Base-by-base conservation (phyloP, 2,888 invertebrate genomes). In the Andrena haemorrhoa region DNA sequence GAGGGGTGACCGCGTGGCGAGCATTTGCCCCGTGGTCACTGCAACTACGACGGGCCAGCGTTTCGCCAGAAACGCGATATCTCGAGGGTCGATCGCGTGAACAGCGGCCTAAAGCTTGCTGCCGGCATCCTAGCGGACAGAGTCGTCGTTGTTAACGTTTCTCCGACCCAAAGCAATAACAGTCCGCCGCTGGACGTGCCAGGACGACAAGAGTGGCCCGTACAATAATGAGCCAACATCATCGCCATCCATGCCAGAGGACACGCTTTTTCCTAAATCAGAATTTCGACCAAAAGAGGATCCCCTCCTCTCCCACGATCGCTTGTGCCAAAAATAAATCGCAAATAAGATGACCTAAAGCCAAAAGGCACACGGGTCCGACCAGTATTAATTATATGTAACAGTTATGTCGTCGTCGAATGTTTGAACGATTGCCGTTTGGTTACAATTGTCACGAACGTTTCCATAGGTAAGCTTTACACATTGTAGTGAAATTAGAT, bases 11-110 rank as follows among this genome's bases (percentile, higher is more conserved):
- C 90, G 88, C 85, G 90, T 89, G 90, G 86, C 71, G 76, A 78
- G 79, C 66, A 86, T 86, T 64, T 87, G 89, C 86, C 91, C 92
- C 88, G 91, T 92, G 90, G 90, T 93, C 92, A 90, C 92, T 80
- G 90, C 92, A 83, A 92, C 68, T 90, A 89, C 83, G 90, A 91
- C 29, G 84, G 75, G 31, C 20, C 82, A 51, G 63, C 69, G 35
- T 65, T 78, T 49, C 75, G 63, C 58, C 78, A 56, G 56, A 71
- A 75, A 73, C 64, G 35, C 58, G 71, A 66, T 51, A 66, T 20
- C 41, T 63, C n/a, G 47, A 66, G 29, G 65, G 33, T 20, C 29
- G 75, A 79, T 72, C 82, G 35, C 49, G 47, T 49, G 1, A 69
- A 75, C 60, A 41, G 35, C 29, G 68, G 63, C 41, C 51, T 79